These are phyloP conservation scores for Eudorcas thomsonii DNA, from an alignment of 2,113 vertebrate species.

Conservation along the genomic window DNA sequence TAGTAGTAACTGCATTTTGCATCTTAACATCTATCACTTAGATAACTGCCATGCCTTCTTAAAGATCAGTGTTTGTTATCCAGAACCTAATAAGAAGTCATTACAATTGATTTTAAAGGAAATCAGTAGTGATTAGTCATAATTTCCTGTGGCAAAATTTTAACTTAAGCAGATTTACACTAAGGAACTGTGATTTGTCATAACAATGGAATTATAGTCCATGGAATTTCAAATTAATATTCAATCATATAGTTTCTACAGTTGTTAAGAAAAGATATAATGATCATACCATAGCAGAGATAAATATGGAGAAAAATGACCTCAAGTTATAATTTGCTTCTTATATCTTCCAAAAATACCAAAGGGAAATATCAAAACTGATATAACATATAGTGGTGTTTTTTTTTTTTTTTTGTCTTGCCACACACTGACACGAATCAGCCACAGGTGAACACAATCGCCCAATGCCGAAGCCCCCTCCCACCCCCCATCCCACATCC, in stretches of 20 bases:
- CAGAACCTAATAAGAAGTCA: not conserved
- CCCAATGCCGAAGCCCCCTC: too few species aligned
- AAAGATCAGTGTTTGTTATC: not conserved
- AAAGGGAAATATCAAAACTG: not conserved
- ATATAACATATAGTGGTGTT: not conserved
- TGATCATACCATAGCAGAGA: not conserved
- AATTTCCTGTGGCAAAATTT: conserved; percentile 30
- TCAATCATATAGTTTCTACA: not conserved
- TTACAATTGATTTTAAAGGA: conserved; percentile 18
- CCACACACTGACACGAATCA: too few species aligned
- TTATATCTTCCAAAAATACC: not conserved
- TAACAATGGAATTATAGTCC: not conserved
- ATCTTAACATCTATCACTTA: not conserved
- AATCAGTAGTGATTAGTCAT: not conserved
- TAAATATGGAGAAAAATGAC: not conserved
- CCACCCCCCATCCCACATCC: too few species aligned
- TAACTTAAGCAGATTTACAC: not conserved
- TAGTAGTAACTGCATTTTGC: not conserved
- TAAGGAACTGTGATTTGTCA: not conserved
- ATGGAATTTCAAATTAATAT: conserved; percentile 37
- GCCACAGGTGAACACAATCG: too few species aligned
- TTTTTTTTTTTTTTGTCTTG: too few species aligned
- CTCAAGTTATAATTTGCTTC: not conserved
- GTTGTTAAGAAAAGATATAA: not conserved
- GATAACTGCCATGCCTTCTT: not conserved